Percentiles rank a stretch among this genome's conserved stretches.
Conservation (phyloP, 2,888 invertebrate genomes). For the Neelides folsomi region DNA sequence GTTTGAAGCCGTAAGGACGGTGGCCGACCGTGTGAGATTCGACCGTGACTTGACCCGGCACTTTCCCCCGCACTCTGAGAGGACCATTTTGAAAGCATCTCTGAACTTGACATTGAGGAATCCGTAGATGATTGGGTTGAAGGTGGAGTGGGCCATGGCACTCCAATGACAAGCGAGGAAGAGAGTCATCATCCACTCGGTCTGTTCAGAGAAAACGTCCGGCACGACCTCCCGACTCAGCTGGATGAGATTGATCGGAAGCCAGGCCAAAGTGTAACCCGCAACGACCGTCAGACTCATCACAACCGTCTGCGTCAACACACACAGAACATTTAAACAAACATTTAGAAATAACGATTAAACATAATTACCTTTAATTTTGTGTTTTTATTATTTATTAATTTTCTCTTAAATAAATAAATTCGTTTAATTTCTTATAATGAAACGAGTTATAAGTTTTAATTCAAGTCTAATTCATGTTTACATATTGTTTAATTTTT, state of each 20-base stretch:
- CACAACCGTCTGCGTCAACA: constrained; percentile 39
- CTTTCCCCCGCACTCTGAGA: constrained; percentile 7
- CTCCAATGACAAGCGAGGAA: constrained; percentile 36
- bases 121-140: constrained; percentile 36
- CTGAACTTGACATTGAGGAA: constrained; percentile 39
- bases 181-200: constrained; percentile 30
- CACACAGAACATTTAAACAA: too few species aligned
- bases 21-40: not conserved
- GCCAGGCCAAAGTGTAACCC: constrained; percentile 41
- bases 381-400: too few species aligned
- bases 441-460: too few species aligned
- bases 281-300: constrained; percentile 42
- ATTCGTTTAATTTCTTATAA: too few species aligned
- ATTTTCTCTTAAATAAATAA: too few species aligned
- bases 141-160: constrained; percentile 36
- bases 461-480: too few species aligned
- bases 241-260: constrained; percentile 36
- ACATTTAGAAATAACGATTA: too few species aligned
- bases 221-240: constrained; percentile 10
- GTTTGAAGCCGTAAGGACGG: not conserved
- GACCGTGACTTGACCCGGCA: too few species aligned
- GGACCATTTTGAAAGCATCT: constrained; percentile 16
- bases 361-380: too few species aligned
- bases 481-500: too few species aligned
- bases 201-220: not conserved